phyloP scores from a whole-genome alignment of 2,797 vertebrate species.

The Gallinago solitaria region DNA sequence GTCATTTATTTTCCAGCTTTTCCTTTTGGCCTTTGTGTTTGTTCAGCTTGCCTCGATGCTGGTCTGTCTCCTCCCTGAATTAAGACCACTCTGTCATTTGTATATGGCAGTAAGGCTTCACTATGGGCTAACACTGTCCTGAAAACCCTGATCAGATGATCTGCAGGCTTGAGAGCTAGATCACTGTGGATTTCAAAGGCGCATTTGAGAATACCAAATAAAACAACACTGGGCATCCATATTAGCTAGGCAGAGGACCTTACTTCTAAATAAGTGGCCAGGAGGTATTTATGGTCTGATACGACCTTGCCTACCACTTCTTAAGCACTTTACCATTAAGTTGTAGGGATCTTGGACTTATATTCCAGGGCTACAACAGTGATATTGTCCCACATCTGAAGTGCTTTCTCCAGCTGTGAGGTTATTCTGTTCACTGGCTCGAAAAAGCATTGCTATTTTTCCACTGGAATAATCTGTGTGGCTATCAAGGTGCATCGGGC shows the following conservation, averaged over 20 bases:
- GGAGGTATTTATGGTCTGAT: background rate
- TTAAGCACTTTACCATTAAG: slow-evolving; percentile 24
- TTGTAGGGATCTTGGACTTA: slow-evolving; percentile 12
- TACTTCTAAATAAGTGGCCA: background rate
- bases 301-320: background rate
- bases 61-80: background rate
- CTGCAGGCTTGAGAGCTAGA: background rate
- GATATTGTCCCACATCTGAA: background rate
- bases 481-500: background rate
- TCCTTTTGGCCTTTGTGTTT: background rate
- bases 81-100: background rate
- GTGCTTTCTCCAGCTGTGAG: background rate
- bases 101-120: background rate
- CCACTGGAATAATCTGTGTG: background rate
- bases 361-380: background rate
- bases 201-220: background rate
- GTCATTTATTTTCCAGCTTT: background rate
- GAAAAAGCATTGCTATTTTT: background rate
- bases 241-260: background rate
- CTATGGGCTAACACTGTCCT: background rate
- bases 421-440: background rate
- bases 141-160: background rate
- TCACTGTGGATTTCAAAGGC: background rate
- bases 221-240: background rate
- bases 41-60: background rate